phyloP scores from a whole-genome alignment of 2,888 invertebrate genomes.

The Nephrotoma flavescens region DNA sequence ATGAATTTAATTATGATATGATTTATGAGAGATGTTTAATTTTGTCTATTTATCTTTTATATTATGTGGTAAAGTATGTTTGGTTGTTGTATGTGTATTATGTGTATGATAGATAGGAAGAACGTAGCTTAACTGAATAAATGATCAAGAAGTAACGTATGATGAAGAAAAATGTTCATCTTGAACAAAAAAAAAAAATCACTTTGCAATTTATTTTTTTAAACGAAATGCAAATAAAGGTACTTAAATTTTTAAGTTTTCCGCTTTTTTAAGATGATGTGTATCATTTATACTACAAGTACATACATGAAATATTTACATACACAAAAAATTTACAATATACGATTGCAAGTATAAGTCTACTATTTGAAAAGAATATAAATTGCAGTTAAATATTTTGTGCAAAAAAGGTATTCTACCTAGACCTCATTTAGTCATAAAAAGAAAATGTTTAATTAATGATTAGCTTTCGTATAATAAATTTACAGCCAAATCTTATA shows the following conservation, averaged over 20 bases:
- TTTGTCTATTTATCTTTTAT: not conserved
- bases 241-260: not conserved
- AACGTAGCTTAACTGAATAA: not conserved
- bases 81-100: not conserved
- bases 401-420: not conserved
- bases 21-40: not conserved
- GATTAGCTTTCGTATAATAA: not conserved
- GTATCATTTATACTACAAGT: not conserved
- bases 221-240: not conserved
- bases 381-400: not conserved
- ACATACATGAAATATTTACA: not conserved
- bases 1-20: not conserved
- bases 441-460: not conserved
- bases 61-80: not conserved
- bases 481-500: not conserved
- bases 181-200: not conserved
- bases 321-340: not conserved
- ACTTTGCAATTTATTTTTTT: not conserved
- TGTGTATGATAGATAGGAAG: not conserved
- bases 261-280: not conserved
- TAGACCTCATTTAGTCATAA: not conserved
- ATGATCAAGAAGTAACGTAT: not conserved
- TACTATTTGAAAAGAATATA: not conserved
- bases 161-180: not conserved
- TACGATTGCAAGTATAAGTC: not conserved